Percentiles rank a stretch among this genome's conserved stretches.
These are phyloP conservation scores for Stichodactyla mertensii DNA, from an alignment of 64 coral and sea anemone species.

Conservation along the genomic window DNA sequence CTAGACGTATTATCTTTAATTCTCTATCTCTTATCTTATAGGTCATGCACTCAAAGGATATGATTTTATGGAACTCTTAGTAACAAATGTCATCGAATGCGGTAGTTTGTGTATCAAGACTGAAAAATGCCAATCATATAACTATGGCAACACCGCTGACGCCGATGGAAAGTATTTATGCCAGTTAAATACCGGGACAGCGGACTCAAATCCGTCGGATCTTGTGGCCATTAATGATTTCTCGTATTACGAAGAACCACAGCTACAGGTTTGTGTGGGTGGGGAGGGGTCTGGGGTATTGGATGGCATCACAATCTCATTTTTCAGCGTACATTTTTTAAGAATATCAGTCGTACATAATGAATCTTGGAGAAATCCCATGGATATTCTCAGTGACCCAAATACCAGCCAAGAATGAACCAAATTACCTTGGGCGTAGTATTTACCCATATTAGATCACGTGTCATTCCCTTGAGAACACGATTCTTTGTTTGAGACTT, in stretches of 20 bases:
- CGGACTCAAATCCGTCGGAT: constrained; percentile 3
- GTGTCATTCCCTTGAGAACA: no score
- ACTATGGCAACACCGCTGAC: constrained; percentile 24
- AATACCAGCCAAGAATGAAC: no score
- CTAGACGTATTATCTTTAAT: neutral
- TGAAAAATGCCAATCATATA: constrained; percentile 20
- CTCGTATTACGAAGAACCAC: constrained; percentile 14
- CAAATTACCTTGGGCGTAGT: no score
- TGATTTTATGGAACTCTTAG: neutral
- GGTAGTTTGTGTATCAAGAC: neutral
- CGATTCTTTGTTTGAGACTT: no score
- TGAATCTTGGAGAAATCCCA: no score
- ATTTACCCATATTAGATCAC: no score
- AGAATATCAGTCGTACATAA: no score
- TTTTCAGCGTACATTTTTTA: no score
- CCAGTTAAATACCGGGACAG: neutral
- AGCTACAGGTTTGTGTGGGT: neutral
- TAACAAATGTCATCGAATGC: neutral
- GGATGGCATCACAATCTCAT: neutral
- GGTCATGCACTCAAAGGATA: neutral
- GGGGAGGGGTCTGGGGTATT: neutral
- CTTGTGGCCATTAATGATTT: neutral
- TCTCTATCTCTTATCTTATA: neutral
- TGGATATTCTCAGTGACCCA: no score
- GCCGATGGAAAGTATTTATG: constrained; percentile 1